These are phyloP conservation scores for Crossocerus cetratus DNA, from an alignment of 2,888 invertebrate genomes.

Conservation along the genomic window DNA sequence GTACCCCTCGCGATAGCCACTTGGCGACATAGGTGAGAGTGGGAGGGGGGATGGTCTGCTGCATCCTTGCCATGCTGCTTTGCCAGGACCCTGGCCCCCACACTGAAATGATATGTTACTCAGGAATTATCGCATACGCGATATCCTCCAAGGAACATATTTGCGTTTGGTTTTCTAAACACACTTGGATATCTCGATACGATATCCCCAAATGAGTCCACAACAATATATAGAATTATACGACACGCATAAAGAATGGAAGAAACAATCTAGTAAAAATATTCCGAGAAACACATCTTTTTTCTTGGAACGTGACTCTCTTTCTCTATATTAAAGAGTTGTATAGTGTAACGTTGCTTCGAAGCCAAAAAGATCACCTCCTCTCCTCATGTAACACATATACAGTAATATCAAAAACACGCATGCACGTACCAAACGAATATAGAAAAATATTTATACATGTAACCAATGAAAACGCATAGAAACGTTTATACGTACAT, in stretches of 20 bases:
- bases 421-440: conserved; percentile 47
- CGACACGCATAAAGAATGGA: not conserved
- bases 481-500: conserved; percentile 50
- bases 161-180: too few species aligned
- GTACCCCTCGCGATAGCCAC: conserved; percentile 76
- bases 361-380: conserved; percentile 15
- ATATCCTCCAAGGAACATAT: too few species aligned
- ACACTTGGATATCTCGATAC: too few species aligned
- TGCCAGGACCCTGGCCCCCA: conserved; percentile 79
- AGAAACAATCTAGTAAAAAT: not conserved
- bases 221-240: too few species aligned
- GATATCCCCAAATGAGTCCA: too few species aligned
- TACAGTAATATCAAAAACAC: conserved; percentile 43
- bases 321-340: not conserved
- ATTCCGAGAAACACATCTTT: not conserved
- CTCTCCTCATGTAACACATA: conserved; percentile 48
- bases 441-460: conserved; percentile 38
- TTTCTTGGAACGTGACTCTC: not conserved
- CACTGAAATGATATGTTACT: conserved; percentile 79
- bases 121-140: not conserved
- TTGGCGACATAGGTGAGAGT: conserved; percentile 68
- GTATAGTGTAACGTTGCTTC: not conserved
- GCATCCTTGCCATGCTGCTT: conserved; percentile 87
- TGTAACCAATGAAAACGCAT: conserved; percentile 41
- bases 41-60: conserved; percentile 73